These are phyloP conservation scores for Potamarius usumacintae DNA, from an alignment of 2,113 vertebrate species.

Conservation along the genomic window DNA sequence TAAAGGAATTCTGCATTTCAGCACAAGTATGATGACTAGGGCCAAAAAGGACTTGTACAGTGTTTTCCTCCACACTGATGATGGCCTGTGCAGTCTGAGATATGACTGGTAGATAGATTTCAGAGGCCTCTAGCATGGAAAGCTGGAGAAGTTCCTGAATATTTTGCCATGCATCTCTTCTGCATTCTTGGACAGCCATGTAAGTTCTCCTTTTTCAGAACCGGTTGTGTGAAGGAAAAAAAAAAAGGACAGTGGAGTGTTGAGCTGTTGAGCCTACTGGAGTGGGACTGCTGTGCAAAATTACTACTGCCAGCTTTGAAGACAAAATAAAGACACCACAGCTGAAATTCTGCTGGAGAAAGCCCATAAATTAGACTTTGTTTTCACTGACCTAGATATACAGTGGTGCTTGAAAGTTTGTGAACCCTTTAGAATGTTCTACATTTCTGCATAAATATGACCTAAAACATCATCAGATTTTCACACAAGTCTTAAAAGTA, in stretches of 20 bases:
- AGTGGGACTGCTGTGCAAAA: slow-evolving; percentile 26
- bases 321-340: slow-evolving; percentile 37
- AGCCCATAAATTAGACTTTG: slow-evolving; percentile 43
- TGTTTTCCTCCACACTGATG: not conserved
- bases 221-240: not conserved
- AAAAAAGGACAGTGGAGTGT: not conserved
- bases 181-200: slow-evolving; percentile 31
- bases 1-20: slow-evolving; percentile 40
- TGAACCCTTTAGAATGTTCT: too few species aligned
- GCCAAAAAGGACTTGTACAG: slow-evolving; percentile 49
- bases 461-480: too few species aligned
- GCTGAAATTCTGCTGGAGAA: slow-evolving; percentile 45
- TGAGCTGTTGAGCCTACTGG: slow-evolving; percentile 20
- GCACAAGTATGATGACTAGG: slow-evolving; percentile 26
- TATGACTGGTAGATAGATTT: slow-evolving; percentile 47
- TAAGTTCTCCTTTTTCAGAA: slow-evolving; percentile 11
- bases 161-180: slow-evolving; percentile 40
- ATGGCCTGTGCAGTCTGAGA: slow-evolving; percentile 33
- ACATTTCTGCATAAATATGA: too few species aligned
- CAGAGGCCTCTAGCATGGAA: slow-evolving; percentile 32
- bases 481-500: too few species aligned
- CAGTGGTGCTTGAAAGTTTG: too few species aligned
- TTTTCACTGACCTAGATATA: slow-evolving; percentile 55
- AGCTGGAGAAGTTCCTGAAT: slow-evolving; percentile 32
- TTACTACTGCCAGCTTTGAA: slow-evolving; percentile 17